phyloP scores from a whole-genome alignment of 35 echinoderm and acorn worm genomes.

The Ptychodera flava region DNA sequence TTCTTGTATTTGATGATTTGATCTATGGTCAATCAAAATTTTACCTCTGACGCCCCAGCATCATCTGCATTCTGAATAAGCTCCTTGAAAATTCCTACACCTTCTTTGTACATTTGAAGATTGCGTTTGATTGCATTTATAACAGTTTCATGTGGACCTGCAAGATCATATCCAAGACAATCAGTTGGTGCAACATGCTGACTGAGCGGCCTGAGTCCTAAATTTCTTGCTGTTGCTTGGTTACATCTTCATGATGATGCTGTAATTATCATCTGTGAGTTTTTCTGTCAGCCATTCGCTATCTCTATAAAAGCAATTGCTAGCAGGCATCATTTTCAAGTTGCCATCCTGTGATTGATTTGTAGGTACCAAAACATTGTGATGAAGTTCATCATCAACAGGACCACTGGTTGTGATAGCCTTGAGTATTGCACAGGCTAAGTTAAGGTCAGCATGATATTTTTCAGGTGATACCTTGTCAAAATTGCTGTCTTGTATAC shows the following conservation, averaged over 20 bases:
- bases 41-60: slow-evolving; percentile 64
- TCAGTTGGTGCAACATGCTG: slow-evolving; percentile 21
- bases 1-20: slow-evolving; percentile 29
- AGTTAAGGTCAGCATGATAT: not conserved
- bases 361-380: not conserved
- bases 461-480: not conserved
- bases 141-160: slow-evolving; percentile 45
- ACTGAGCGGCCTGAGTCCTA: slow-evolving; percentile 26
- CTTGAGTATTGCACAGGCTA: not conserved
- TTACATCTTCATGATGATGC: slow-evolving; percentile 23
- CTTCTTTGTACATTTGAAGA: slow-evolving; percentile 31
- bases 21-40: slow-evolving; percentile 71
- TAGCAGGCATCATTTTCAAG: not conserved
- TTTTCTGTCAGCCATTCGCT: not conserved
- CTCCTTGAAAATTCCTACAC: slow-evolving; percentile 50
- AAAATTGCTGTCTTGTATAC: not conserved
- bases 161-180: slow-evolving; percentile 25
- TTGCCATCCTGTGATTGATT: not conserved
- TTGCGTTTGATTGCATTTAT: slow-evolving; percentile 37
- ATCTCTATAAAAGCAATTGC: not conserved
- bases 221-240: slow-evolving; percentile 1
- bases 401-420: not conserved
- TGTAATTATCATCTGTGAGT: not conserved
- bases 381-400: not conserved
- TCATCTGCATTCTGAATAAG: slow-evolving; percentile 93